A percentile compares a stretch with the other conserved stretches of the same genome.
Conservation (phyloP, 2,888 invertebrate genomes). For the Nomada ferruginata region DNA sequence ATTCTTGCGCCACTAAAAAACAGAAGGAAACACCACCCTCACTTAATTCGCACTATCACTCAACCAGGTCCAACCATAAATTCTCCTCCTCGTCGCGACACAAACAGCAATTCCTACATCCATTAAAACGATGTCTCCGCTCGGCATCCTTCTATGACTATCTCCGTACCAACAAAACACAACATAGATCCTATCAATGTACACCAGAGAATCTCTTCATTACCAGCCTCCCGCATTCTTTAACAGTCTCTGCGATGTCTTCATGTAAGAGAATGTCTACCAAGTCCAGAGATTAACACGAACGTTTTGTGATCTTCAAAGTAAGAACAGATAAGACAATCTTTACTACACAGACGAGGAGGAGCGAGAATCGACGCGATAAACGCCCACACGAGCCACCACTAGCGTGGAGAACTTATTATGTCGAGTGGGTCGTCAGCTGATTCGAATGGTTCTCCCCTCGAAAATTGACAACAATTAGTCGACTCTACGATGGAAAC, state of each 20-base stretch:
- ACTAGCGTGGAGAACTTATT: conserved; percentile 44
- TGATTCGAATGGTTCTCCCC: conserved; percentile 37
- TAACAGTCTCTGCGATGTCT: not conserved
- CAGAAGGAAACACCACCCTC: not conserved
- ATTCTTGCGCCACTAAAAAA: not conserved
- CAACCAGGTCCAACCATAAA: not conserved
- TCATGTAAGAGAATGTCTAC: conserved; percentile 2
- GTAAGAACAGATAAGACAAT: conserved; percentile 52
- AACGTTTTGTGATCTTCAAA: conserved; percentile 46
- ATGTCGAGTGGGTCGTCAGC: conserved; percentile 50
- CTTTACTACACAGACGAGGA: conserved; percentile 19
- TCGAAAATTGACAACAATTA: conserved; percentile 63
- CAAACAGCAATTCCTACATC: conserved; percentile 6
- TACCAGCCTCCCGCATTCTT: conserved; percentile 26
- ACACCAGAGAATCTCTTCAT: conserved; percentile 16
- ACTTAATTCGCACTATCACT: not conserved
- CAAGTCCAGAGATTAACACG: conserved; percentile 35
- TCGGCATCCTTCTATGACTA: conserved; percentile 18
- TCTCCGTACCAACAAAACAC: conserved; percentile 13
- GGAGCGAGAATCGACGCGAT: conserved; percentile 39
- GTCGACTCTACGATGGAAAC: conserved; percentile 11
- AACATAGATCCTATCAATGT: conserved; percentile 17
- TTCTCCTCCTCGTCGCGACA: not conserved
- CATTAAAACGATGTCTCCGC: conserved; percentile 17
- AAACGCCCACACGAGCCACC: conserved; percentile 59